Conservation (phyloP, 2,797 vertebrate genomes). For the Podargus strigoides region DNA sequence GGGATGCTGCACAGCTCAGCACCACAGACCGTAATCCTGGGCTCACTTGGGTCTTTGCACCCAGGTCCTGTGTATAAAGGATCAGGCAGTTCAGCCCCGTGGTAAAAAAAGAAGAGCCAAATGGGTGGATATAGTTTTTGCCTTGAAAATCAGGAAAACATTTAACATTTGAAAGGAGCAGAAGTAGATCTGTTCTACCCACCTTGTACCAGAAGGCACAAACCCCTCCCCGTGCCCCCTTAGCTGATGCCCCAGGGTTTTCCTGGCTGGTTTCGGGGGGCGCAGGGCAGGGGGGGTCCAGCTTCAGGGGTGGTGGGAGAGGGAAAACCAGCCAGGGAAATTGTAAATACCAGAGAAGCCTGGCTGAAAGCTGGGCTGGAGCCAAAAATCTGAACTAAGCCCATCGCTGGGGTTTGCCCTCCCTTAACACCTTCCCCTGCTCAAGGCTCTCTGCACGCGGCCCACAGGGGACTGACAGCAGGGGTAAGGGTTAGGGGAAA, state of each 20-base stretch:
- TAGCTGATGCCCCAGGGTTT: neutral
- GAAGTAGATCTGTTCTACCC: neutral
- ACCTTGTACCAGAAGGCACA: neutral
- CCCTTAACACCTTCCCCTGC: fast-evolving
- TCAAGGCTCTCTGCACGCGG: fast-evolving
- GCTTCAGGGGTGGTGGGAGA: neutral
- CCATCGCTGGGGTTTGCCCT: neutral
- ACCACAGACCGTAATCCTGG: neutral
- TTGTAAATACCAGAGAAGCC: neutral
- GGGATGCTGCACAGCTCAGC: neutral
- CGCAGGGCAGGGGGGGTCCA: neutral
- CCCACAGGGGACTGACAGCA: fast-evolving
- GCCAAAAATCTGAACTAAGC: neutral
- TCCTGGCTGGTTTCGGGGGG: neutral
- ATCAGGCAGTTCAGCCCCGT: neutral
- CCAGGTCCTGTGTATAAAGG: neutral
- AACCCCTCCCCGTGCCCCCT: neutral
- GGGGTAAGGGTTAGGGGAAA: neutral
- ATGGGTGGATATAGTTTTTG: neutral
- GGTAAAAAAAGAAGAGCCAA: neutral
- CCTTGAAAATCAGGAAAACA: neutral
- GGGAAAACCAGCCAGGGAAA: neutral
- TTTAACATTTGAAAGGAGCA: neutral
- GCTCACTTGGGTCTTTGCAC: neutral
- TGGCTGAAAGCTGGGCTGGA: neutral